phyloP scores from a whole-genome alignment of 92 coral and sea anemone genomes.

The Palythoa heliodiscus region DNA sequence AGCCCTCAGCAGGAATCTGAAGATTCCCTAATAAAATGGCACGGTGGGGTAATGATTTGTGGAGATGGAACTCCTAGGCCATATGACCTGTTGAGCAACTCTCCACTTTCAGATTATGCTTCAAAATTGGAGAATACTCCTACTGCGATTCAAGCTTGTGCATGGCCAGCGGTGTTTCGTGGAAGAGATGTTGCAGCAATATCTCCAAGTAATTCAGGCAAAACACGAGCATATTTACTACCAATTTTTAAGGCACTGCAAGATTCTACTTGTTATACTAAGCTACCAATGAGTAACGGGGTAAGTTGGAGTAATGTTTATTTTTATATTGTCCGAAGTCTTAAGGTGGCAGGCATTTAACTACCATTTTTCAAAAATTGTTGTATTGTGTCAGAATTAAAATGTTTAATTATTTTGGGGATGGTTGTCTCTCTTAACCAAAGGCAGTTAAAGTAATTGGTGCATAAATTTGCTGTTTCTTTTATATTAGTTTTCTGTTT shows the following conservation, averaged over 20 bases:
- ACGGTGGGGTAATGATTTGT: conserved; percentile 58
- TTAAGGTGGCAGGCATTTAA: no score
- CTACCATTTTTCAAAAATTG: no score
- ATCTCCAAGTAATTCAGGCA: conserved; percentile 58
- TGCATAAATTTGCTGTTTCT: no score
- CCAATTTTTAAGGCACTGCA: conserved; percentile 78
- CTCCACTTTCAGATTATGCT: conserved; percentile 64
- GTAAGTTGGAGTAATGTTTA: conserved; percentile 56
- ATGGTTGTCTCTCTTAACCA: no score
- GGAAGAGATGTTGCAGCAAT: conserved; percentile 94
- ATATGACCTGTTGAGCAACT: conserved; percentile 50
- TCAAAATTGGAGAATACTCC: conserved; percentile 63
- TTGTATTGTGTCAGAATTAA: no score
- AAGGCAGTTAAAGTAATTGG: no score
- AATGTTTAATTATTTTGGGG: no score
- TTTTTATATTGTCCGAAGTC: not conserved
- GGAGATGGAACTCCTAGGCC: conserved; percentile 70
- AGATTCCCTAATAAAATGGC: conserved; percentile 35
- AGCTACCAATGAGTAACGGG: conserved; percentile 82
- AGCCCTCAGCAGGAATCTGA: conserved; percentile 27
- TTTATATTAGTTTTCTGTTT: no score
- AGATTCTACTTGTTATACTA: conserved; percentile 67
- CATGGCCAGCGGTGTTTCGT: conserved; percentile 91
- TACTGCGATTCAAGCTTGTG: conserved; percentile 73
- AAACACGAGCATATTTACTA: conserved; percentile 67